A percentile compares a stretch with the other conserved stretches of the same genome.
phyloP scores from a whole-genome alignment of 2,888 invertebrate species.

The Andrena flavipes region DNA sequence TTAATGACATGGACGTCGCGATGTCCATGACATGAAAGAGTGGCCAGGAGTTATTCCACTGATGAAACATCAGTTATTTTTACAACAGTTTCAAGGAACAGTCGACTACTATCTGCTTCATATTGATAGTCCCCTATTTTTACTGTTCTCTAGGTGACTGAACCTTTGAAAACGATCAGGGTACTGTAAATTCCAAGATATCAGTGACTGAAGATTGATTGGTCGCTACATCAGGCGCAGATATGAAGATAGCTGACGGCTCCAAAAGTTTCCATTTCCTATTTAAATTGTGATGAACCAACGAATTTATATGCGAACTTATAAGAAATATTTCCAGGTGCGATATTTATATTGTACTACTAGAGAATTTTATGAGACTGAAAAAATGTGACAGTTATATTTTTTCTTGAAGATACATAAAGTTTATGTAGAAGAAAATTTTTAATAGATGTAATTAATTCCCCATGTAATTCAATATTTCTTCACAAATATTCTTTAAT shows the following conservation, averaged over 20 bases:
- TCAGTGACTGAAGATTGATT: background rate
- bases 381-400: no score
- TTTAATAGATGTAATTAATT: no score
- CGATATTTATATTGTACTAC: no score
- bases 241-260: background rate
- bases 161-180: constrained; percentile 29
- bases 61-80: constrained; percentile 53
- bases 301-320: background rate
- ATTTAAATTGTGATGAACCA: background rate
- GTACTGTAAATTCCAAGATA: background rate
- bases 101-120: constrained; percentile 41
- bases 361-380: no score
- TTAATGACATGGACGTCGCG: background rate
- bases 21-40: constrained; percentile 43
- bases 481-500: background rate
- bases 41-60: constrained; percentile 25
- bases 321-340: background rate
- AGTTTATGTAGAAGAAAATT: no score
- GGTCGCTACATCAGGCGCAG: background rate
- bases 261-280: background rate
- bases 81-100: constrained; percentile 40
- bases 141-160: constrained; percentile 43
- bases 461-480: background rate
- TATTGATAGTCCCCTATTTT: constrained; percentile 57
- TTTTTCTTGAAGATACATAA: no score